Conservation (phyloP, 37 sponge, comb jelly and placozoan species). For the Diacarnus erythraeanus region DNA sequence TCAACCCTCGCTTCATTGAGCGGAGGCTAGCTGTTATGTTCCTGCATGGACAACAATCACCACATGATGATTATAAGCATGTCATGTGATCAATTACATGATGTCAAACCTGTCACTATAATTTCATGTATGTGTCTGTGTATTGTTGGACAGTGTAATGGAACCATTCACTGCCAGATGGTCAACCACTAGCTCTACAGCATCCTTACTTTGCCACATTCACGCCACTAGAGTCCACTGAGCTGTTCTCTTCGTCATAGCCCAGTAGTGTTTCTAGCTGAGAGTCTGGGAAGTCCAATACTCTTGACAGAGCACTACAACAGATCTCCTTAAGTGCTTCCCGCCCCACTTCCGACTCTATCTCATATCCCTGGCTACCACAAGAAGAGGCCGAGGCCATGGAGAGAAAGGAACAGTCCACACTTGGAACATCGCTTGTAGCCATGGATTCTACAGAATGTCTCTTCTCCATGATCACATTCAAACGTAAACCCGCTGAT, state of each 20-base stretch:
- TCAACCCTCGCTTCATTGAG: constrained; percentile 38
- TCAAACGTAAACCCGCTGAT: background rate
- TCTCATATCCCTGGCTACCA: constrained; percentile 48
- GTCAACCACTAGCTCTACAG: too few relatives aligned
- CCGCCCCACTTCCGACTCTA: constrained; percentile 66
- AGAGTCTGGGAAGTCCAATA: constrained; percentile 68
- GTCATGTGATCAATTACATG: too few relatives aligned
- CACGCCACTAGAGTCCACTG: constrained; percentile 11
- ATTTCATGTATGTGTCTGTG: too few relatives aligned
- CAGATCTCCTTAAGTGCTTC: constrained; percentile 71
- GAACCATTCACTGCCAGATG: too few relatives aligned
- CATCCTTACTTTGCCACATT: constrained; percentile 67
- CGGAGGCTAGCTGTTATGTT: constrained; percentile 55
- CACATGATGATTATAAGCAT: too few relatives aligned
- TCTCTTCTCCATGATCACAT: background rate
- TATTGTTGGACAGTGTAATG: too few relatives aligned
- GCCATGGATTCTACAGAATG: background rate
- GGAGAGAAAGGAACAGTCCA: constrained; percentile 44
- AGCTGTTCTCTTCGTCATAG: constrained; percentile 29
- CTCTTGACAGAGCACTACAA: constrained; percentile 68
- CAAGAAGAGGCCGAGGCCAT: constrained; percentile 31
- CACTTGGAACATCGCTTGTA: constrained; percentile 16
- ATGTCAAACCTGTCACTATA: too few relatives aligned
- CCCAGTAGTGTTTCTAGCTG: constrained; percentile 61
- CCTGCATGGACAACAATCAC: too few relatives aligned